Percentiles rank a stretch among this genome's conserved stretches.
phyloP scores from a whole-genome alignment of 2,888 invertebrate species.

The Leptopilina myrica region DNA sequence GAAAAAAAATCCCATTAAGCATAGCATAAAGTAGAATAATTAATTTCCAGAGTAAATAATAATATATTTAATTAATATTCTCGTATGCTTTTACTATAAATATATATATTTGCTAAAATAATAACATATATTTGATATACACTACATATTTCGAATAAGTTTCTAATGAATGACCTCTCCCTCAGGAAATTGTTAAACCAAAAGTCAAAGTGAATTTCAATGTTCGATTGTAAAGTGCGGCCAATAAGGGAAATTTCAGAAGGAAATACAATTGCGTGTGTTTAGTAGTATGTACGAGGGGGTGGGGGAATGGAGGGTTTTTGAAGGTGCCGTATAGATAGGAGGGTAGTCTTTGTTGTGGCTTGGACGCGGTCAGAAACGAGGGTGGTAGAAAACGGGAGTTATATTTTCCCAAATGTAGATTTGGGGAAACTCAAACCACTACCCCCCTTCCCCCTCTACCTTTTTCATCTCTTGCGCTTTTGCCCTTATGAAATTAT shows the following conservation, averaged over 20 bases:
- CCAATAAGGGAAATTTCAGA: constrained; percentile 35
- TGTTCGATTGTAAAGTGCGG: constrained; percentile 29
- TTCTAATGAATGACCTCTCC: constrained; percentile 6
- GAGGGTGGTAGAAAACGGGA: constrained; percentile 64
- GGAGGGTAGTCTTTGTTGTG: constrained; percentile 72
- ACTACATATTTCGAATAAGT: not conserved
- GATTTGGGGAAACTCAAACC: constrained; percentile 68
- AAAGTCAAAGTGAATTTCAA: constrained; percentile 38
- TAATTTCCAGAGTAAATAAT: no score
- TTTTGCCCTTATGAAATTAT: constrained; percentile 73
- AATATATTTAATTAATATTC: no score
- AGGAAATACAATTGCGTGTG: constrained; percentile 33
- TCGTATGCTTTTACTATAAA: no score
- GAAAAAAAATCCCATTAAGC: no score
- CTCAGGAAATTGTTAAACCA: constrained; percentile 25
- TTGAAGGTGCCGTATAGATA: constrained; percentile 43
- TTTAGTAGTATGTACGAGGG: not conserved
- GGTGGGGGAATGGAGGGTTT: constrained; percentile 46
- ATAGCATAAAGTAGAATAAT: no score
- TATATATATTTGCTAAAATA: no score
- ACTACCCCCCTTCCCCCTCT: constrained; percentile 17
- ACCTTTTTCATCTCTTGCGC: constrained; percentile 47
- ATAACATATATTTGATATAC: no score
- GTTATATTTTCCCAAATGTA: constrained; percentile 72
- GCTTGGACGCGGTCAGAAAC: constrained; percentile 69